Evolutionary conservation across 2,797 vertebrate genomes (phyloP).

Genomic region (Melanotaenia maccullochi): DNA sequence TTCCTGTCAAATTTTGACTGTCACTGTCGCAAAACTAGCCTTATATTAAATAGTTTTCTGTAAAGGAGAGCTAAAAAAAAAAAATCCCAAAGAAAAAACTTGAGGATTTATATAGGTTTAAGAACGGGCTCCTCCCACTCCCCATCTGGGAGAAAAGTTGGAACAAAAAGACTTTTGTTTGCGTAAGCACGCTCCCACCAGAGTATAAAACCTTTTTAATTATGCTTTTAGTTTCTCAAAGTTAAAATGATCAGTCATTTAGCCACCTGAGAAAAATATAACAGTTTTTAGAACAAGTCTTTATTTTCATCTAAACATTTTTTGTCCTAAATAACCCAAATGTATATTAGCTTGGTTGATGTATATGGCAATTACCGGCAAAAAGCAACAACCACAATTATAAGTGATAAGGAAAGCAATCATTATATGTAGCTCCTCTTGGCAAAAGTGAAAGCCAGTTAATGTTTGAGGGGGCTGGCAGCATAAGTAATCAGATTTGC

Average conservation of each 20-base stretch:
- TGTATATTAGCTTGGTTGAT: not conserved
- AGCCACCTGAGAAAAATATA: not conserved
- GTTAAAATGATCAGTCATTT: not conserved
- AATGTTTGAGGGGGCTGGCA: not conserved
- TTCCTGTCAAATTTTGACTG: no score
- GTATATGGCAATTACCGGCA: not conserved
- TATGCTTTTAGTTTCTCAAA: not conserved
- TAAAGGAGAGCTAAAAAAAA: no score
- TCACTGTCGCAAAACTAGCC: no score
- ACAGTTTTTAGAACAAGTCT: not conserved
- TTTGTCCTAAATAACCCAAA: not conserved
- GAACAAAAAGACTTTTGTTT: no score
- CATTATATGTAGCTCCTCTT: not conserved
- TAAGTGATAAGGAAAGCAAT: not conserved
- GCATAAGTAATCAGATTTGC: conserved; percentile 16
- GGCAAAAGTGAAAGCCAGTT: not conserved
- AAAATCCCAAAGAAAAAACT: no score
- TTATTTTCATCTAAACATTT: not conserved
- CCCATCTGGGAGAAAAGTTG: not conserved
- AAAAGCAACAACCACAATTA: not conserved
- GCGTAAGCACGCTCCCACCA: not conserved
- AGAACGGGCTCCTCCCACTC: not conserved
- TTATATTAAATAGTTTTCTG: no score
- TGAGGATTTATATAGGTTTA: no score
- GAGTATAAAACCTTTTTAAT: not conserved